Percentiles rank a stretch among this genome's conserved stretches.
Evolutionary conservation across 2,888 invertebrate species (phyloP).

Genomic region (Lypha dubia): DNA sequence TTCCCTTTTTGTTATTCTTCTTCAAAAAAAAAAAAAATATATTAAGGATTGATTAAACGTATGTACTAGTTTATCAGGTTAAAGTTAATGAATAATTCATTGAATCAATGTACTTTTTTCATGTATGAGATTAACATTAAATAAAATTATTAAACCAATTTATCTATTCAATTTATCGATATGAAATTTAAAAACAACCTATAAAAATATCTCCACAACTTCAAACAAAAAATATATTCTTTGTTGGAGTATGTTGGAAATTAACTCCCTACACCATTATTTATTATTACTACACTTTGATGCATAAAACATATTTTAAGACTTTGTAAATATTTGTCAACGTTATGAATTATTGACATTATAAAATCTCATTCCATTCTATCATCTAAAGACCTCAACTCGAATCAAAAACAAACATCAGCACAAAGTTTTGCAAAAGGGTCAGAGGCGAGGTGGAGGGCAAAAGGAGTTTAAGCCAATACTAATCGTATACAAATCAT

Average conservation of each 20-base stretch:
- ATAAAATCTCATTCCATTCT: slow-evolving; percentile 22
- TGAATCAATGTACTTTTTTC: no score
- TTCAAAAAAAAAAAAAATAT: no score
- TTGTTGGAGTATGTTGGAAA: not conserved
- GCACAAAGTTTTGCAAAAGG: no score
- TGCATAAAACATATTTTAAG: slow-evolving; percentile 17
- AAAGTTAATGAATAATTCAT: no score
- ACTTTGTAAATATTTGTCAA: slow-evolving; percentile 62
- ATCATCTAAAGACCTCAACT: not conserved
- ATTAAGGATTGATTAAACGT: no score
- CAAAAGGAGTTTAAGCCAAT: not conserved
- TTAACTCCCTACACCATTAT: not conserved
- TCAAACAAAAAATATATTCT: not conserved
- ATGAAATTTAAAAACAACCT: not conserved
- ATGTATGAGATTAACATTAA: no score
- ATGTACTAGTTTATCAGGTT: no score
- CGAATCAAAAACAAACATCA: slow-evolving; percentile 29
- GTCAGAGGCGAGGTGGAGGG: no score
- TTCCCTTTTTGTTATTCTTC: no score
- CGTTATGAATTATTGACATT: slow-evolving; percentile 61
- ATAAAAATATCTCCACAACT: not conserved
- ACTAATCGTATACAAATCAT: no score
- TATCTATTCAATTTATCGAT: not conserved
- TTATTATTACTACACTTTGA: not conserved
- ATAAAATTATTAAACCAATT: no score